Base-by-base conservation (phyloP, 2,113 vertebrate genomes). In the Salvator merianae region DNA sequence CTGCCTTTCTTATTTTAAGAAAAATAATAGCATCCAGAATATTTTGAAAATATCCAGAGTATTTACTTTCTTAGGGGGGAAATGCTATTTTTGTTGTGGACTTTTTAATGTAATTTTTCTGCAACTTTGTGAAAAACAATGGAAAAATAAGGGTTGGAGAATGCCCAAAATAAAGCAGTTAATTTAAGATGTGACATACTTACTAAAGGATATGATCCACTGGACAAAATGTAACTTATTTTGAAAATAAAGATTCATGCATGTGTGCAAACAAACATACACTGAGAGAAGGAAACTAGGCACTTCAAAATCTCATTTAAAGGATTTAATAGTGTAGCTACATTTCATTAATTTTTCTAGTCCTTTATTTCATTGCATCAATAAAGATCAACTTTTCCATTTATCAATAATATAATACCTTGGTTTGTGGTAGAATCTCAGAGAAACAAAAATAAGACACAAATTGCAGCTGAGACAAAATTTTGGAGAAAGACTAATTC, bases 1-100 rank as follows among this genome's bases (percentile, higher is more conserved):
- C 80, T 82, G 89, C 30, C 63, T 84, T 89, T 43, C 50, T 83
- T 81, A 86, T 88, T 36, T 50, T 40, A 53, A 85, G 32, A 86
- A 89, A 34, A 79, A 81, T 77, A 80, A 81, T 43, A 62, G 32
- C 47, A 3, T 14, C 55, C 55, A 84, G 32, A 53, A 9, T 79
- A 55, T 63, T 73, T 79, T 77, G 79, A 59, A 7, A 84, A 66
- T 16, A 86, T 77, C 65, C 65, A 16, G 40, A 12, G 65, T 74
- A 47, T 65, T 83, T 83, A 72, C 55, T 59, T 77, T 89, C 20
- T 30, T 0, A 68, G 14, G 72, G 50, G n/a, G 4, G 3, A 63
- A 79, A 59, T 20, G 20, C 1, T 4, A 47, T 47, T 81, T 88
- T 81, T 0, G 1, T 24, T 50, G 75, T 3, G 0, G 0, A 8